A percentile compares a stretch with the other conserved stretches of the same genome.
phyloP scores from a whole-genome alignment of 2,113 vertebrate genomes.

The Ictalurus punctatus region DNA sequence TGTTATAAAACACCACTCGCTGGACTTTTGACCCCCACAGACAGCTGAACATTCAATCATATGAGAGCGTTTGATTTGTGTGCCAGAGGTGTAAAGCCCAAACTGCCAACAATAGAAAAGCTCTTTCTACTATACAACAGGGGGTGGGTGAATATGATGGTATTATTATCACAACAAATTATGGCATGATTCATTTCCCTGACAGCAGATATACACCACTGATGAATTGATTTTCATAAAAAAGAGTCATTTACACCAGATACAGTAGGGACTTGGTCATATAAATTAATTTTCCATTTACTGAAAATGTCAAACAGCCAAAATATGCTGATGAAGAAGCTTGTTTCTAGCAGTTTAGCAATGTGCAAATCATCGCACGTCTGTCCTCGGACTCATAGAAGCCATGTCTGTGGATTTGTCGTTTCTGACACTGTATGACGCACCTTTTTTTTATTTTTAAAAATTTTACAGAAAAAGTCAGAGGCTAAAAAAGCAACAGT shows the following conservation, averaged over 20 bases:
- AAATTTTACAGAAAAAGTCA: not conserved
- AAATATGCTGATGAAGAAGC: not conserved
- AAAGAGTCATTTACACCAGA: not conserved
- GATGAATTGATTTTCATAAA: not conserved
- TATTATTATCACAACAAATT: not conserved
- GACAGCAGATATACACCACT: not conserved
- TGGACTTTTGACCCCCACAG: slow-evolving; percentile 11
- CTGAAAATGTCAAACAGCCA: not conserved
- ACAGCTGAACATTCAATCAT: slow-evolving; percentile 5
- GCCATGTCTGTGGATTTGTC: not conserved
- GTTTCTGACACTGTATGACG: not conserved
- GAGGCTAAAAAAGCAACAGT: not conserved
- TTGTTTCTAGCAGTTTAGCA: not conserved
- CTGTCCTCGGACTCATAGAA: not conserved
- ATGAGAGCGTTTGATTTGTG: slow-evolving; percentile 1
- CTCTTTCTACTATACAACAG: not conserved
- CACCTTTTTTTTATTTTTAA: not conserved
- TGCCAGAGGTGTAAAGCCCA: not conserved
- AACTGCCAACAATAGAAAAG: not conserved
- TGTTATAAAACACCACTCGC: slow-evolving; percentile 54
- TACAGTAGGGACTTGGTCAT: too few species aligned
- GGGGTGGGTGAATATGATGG: not conserved
- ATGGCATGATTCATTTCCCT: not conserved
- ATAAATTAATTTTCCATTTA: not conserved
- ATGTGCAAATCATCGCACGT: not conserved